Percentiles rank a stretch among this genome's conserved stretches.
Conservation (phyloP, 2,797 vertebrate genomes). For the Sebastes iracundus region DNA sequence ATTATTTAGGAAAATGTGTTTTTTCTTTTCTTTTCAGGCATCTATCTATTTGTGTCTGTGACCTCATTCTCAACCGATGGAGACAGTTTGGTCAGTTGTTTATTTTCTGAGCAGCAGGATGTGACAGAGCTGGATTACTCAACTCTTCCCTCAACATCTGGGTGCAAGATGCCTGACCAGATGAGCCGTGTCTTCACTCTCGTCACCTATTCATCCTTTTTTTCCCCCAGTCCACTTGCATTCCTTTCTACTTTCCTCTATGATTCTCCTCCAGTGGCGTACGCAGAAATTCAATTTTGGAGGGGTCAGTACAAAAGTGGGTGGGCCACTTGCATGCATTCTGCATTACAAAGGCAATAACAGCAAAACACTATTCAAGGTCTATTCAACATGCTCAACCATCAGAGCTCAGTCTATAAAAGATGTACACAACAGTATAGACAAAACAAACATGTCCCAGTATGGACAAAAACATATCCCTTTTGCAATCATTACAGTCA, state of each 20-base stretch:
- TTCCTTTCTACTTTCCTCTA: conserved; percentile 27
- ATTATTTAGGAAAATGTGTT: neutral
- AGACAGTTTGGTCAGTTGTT: conserved; percentile 25
- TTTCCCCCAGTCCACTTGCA: neutral
- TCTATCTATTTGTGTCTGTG: conserved; percentile 28
- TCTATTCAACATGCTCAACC: neutral
- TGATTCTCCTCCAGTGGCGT: neutral
- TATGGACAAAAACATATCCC: neutral
- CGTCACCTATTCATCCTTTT: conserved; percentile 25
- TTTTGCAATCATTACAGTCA: neutral
- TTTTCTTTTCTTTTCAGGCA: neutral
- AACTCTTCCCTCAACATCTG: conserved; percentile 67
- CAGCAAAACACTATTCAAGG: neutral
- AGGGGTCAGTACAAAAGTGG: neutral
- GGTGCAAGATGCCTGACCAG: conserved; percentile 59
- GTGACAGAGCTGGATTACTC: conserved; percentile 33
- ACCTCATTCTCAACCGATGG: conserved; percentile 13
- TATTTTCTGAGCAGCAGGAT: conserved; percentile 48
- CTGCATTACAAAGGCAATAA: neutral
- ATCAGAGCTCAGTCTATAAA: neutral
- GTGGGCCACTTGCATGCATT: neutral
- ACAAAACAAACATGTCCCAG: neutral
- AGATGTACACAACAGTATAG: neutral
- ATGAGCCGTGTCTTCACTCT: conserved; percentile 43
- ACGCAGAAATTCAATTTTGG: neutral